Evolutionary conservation across 2,888 invertebrate genomes (phyloP).

Genomic region (Cyclophora punctaria): DNA sequence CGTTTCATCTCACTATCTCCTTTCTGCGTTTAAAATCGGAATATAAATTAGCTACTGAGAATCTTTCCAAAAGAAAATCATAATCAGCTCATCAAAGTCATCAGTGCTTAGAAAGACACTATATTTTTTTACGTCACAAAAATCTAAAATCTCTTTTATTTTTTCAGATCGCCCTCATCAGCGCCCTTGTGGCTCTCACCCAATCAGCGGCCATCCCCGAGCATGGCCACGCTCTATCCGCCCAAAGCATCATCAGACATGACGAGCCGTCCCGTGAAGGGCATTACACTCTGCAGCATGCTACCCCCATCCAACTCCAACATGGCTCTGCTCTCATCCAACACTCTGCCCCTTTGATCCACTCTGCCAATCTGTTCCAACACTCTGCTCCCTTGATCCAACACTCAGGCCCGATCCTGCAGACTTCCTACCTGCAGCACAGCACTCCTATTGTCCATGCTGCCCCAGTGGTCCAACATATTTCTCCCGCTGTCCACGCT

Average conservation of each 20-base stretch:
- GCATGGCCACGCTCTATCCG: conserved; percentile 55
- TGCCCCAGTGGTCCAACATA: conserved; percentile 33
- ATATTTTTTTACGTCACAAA: too few relatives aligned
- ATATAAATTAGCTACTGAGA: too few relatives aligned
- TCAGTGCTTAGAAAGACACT: too few relatives aligned
- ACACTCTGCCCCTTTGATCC: conserved; percentile 7
- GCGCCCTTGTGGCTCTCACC: conserved; percentile 58
- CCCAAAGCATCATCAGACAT: conserved; percentile 60
- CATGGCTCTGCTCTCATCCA: conserved; percentile 21
- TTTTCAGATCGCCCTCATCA: conserved; percentile 57
- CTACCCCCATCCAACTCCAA: conserved; percentile 17
- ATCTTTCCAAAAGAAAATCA: too few relatives aligned
- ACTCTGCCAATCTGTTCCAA: conserved; percentile 17
- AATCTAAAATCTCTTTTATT: background rate
- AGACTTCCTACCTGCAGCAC: conserved; percentile 27
- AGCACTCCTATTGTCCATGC: conserved; percentile 24
- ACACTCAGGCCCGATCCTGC: conserved; percentile 19
- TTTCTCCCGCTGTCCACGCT: conserved; percentile 27
- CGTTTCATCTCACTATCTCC: too few relatives aligned
- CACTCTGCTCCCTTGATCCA: conserved; percentile 29
- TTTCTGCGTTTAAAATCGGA: too few relatives aligned
- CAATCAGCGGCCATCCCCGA: conserved; percentile 58
- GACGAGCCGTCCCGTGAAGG: conserved; percentile 46
- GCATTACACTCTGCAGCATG: conserved; percentile 24
- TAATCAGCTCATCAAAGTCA: too few relatives aligned